Evolutionary conservation across 2,113 vertebrate genomes (phyloP), one percentile per base, ranked within the genome.

Genomic region (Heterocephalus glaber): DNA sequence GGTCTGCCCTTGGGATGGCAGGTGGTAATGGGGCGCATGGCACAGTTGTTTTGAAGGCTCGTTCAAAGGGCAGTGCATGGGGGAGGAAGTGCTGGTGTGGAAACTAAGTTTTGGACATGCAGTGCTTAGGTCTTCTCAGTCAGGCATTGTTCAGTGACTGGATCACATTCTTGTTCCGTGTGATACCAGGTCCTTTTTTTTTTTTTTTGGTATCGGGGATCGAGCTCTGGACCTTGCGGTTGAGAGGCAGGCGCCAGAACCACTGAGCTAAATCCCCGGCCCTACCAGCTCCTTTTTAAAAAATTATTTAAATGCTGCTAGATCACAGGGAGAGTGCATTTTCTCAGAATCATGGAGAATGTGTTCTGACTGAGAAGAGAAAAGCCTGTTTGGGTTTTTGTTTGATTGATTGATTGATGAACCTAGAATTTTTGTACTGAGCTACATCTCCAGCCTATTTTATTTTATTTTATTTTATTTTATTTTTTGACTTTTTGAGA

Each of bases 1-100:
- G 9, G 61, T 92, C 86, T 87, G 54, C 70, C 90, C 52, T 9
- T 22, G 13, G 65, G 65, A 19, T 92, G 87, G 88, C 96, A 97
- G 96, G 90, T 90, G 96, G 86, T 49, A 3, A 0, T 2, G 84
- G 77, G 83, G 60, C 56, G 33, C 38, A 5, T 63, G 30, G 86
- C 56, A 14, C 92, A 95, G 88, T 94, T 95, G 96, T 91, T 95
- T 95, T 84, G 94, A 92, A 93, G 79, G 79, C 79, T 72, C 58
- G 93, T 95, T 98, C 89, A 96, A 96, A 96, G 95, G 93, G 91
- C 93, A 92, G 30, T 41, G 82, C 66, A 38, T 26, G 3, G 9
- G 90, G 70, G 66, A 96, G 95, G 89, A 93, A 92, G 92, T 90
- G 86, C 93, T 68, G 11, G 14, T 84, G 56, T 96, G 94, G 94